Conservation (phyloP, 1,140 invertebrate species). For the Drosophila nasuta region DNA sequence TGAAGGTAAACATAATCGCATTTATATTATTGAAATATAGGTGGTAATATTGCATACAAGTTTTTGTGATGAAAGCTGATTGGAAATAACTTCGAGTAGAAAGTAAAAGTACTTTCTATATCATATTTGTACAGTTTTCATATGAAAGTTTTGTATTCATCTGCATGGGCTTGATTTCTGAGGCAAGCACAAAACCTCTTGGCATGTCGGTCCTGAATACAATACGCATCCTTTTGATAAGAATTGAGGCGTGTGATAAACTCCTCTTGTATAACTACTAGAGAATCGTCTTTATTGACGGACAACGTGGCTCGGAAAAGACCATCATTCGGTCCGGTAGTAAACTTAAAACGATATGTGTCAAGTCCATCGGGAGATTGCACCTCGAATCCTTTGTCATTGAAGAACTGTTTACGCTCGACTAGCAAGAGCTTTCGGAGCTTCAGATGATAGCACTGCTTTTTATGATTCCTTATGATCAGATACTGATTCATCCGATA, state of each 20-base stretch:
- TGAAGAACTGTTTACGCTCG: slow-evolving; percentile 22
- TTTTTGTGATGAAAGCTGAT: too few relatives aligned
- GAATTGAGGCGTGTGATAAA: slow-evolving; percentile 35
- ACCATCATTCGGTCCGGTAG: slow-evolving; percentile 14
- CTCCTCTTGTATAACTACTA: neutral
- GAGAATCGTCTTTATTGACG: neutral
- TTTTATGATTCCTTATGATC: slow-evolving; percentile 63
- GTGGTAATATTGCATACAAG: too few relatives aligned
- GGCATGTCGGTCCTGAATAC: slow-evolving; percentile 9
- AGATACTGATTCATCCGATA: slow-evolving; percentile 83
- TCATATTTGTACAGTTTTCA: too few relatives aligned
- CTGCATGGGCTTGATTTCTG: neutral
- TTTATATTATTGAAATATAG: too few relatives aligned
- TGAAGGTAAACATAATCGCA: too few relatives aligned
- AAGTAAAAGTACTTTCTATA: too few relatives aligned
- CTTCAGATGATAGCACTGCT: slow-evolving; percentile 19
- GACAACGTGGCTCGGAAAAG: slow-evolving; percentile 13
- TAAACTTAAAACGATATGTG: slow-evolving; percentile 34
- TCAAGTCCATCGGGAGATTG: neutral
- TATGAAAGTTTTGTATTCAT: neutral
- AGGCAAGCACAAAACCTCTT: slow-evolving; percentile 46
- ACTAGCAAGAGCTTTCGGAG: slow-evolving; percentile 4
- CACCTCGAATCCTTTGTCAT: slow-evolving; percentile 11
- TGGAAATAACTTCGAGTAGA: too few relatives aligned
- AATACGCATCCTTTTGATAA: slow-evolving; percentile 17